phyloP scores from a whole-genome alignment of 2,888 invertebrate genomes.

The Hypena proboscidalis region DNA sequence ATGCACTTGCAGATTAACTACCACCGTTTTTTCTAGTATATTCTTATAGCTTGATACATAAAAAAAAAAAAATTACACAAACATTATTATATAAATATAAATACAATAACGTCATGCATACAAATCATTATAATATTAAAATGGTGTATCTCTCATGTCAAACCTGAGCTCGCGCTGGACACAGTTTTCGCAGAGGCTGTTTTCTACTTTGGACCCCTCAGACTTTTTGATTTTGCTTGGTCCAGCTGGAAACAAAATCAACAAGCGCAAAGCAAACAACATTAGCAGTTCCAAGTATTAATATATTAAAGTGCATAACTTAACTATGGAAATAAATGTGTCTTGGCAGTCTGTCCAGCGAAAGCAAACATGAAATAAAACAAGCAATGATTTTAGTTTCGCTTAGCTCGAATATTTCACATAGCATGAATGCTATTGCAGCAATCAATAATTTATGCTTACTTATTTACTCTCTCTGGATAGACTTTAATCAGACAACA shows the following conservation, averaged over 20 bases:
- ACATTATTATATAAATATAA: no score
- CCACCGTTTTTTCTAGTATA: constrained; percentile 1
- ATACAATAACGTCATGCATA: constrained; percentile 56
- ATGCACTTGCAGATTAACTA: constrained; percentile 6
- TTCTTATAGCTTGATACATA: constrained; percentile 3
- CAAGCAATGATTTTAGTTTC: not conserved
- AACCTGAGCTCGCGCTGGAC: constrained; percentile 68
- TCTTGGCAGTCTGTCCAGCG: not conserved
- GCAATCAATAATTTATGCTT: no score
- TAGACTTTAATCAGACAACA: constrained; percentile 4
- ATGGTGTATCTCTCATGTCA: constrained; percentile 58
- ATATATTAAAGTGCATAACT: constrained; percentile 13
- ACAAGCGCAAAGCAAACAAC: constrained; percentile 74
- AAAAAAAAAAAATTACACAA: constrained; percentile 27
- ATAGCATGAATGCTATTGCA: no score
- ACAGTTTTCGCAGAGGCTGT: constrained; percentile 63
- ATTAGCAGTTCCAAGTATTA: constrained; percentile 48
- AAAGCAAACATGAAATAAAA: not conserved
- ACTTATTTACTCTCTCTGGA: not conserved
- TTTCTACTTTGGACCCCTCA: constrained; percentile 51
- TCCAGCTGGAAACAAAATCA: constrained; percentile 77
- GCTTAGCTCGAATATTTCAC: not conserved
- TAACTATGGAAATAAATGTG: not conserved
- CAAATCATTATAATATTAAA: no score
- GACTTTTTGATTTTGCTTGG: constrained; percentile 65